Base-by-base conservation (phyloP, 37 sponge, comb jelly and placozoan species). In the Mnemiopsis leidyi region DNA sequence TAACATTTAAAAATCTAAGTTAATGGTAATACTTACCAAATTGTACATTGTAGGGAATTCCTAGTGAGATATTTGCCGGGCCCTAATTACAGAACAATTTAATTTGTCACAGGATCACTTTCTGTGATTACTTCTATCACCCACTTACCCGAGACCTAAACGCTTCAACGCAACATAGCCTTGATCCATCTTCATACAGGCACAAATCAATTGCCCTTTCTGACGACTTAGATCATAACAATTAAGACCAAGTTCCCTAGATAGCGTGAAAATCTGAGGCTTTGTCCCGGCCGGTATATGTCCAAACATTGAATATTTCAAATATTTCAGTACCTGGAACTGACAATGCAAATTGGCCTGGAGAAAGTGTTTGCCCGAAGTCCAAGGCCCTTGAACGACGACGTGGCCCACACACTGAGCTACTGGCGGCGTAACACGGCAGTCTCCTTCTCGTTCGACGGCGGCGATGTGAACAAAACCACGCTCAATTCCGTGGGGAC, bases 271-370 rank as follows among this genome's bases (percentile, higher is more conserved):
- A n/a, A 71, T 23, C 75, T 2, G 3, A 71, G 30, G 75, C 75
- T 71, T n/a, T 71, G 75, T 29, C 20, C 75, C 3, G 23, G 23
- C 30, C 31, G 75, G 23, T 5, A 29, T 71, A 23, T 5, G 26
- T 23, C 3, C 23, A n/a, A 28, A 71, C 26, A 67, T 67, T 71
- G 5, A 71, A 71, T 71, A n/a, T 71, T 71, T 71, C 75, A 29
- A 29, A 71, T 71, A 71, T 71, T 71, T 71, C 90, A 85, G 90
- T 40, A 23, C 61, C 90, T 85, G 90, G 90, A 85, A 39, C 48
- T 85, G 25, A 40, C 90, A 0, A 85, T 85, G 90, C 38, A 39
- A 18, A 85, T 85, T 0, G 90, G 90, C 9, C 61, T 25, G 29
- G 61, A 85, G 90, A n/a, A 61, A 2, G 61, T 85, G 40, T 40